These are phyloP conservation scores for Wasmannia auropunctata DNA, from an alignment of 1,140 invertebrate genomes.

Conservation along the genomic window DNA sequence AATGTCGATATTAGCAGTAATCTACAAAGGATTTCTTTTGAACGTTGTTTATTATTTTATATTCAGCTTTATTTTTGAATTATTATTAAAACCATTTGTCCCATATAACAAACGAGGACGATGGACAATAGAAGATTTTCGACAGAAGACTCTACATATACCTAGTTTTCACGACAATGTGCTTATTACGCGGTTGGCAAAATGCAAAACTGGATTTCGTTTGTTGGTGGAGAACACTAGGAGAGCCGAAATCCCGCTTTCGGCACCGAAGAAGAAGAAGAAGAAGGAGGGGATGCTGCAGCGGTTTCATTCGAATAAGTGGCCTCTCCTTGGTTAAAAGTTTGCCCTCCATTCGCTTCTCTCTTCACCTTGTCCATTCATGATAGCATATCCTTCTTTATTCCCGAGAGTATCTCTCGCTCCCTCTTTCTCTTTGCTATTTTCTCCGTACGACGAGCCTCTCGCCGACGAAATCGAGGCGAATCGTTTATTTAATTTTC, in stretches of 20 bases:
- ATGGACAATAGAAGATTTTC: neutral
- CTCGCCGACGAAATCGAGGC: slow-evolving; percentile 66
- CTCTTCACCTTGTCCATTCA: slow-evolving; percentile 54
- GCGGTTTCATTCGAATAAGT: slow-evolving; percentile 79
- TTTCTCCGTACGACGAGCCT: slow-evolving; percentile 47
- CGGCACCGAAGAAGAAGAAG: slow-evolving; percentile 26
- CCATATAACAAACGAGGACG: neutral
- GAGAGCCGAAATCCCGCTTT: slow-evolving; percentile 73
- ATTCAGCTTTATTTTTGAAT: neutral
- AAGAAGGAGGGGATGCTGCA: neutral
- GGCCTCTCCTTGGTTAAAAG: slow-evolving; percentile 62
- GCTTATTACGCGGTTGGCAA: slow-evolving; percentile 63
- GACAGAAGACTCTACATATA: slow-evolving; percentile 54
- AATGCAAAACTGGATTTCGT: slow-evolving; percentile 25
- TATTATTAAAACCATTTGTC: neutral
- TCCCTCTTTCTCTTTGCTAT: slow-evolving; percentile 46
- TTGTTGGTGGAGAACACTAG: slow-evolving; percentile 51
- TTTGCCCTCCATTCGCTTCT: slow-evolving; percentile 40
- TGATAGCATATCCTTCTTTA: slow-evolving; percentile 18
- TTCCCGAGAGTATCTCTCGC: neutral
- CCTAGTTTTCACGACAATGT: slow-evolving; percentile 68
- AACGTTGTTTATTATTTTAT: neutral
- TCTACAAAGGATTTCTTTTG: neutral
- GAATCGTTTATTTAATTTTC: slow-evolving; percentile 80
- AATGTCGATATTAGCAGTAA: neutral